phyloP scores from a whole-genome alignment of 2,888 invertebrate genomes.

The Lymantria dispar region DNA sequence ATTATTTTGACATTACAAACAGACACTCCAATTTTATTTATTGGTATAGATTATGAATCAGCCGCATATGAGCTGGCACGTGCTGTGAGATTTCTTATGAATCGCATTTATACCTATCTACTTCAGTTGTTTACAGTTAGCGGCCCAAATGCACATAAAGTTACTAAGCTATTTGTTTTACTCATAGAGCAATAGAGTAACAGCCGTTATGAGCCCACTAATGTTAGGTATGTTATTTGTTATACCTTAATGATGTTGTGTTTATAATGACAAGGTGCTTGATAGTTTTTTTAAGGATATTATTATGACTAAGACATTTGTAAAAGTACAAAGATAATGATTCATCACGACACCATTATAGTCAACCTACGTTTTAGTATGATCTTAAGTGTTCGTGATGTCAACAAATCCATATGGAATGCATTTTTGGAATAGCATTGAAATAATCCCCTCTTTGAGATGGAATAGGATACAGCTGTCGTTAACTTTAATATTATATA shows the following conservation, averaged over 20 bases:
- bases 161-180: conserved; percentile 43
- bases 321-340: not conserved
- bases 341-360: not conserved
- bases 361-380: too few species aligned
- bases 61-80: conserved; percentile 34
- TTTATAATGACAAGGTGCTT: not conserved
- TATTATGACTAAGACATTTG: not conserved
- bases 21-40: too few species aligned
- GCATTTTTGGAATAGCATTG: too few species aligned
- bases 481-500: too few species aligned
- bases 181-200: conserved; percentile 37
- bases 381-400: too few species aligned
- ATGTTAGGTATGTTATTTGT: not conserved
- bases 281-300: not conserved
- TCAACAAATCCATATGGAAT: too few species aligned
- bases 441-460: too few species aligned
- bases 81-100: conserved; percentile 30
- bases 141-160: conserved; percentile 47
- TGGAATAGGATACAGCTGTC: too few species aligned
- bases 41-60: too few species aligned
- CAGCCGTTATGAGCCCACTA: conserved; percentile 38
- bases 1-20: conserved; percentile 5
- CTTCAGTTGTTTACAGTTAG: conserved; percentile 46
- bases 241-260: not conserved
- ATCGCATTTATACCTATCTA: conserved; percentile 9